Base-by-base conservation (phyloP, 2,888 invertebrate genomes). In the Entomobrya proxima region DNA sequence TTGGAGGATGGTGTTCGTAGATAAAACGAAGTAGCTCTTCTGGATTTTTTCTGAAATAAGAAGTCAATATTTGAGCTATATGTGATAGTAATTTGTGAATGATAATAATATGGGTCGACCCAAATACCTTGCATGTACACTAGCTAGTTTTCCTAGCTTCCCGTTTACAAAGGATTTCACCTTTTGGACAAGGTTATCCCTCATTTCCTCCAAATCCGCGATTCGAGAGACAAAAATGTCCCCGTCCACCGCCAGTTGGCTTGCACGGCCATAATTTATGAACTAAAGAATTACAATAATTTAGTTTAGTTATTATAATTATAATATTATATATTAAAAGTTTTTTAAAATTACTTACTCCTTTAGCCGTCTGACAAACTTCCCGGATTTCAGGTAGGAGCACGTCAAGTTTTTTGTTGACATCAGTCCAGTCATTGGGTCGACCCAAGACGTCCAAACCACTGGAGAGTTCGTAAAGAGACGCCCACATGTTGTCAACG, bases 91-190 rank as follows among this genome's bases (percentile, higher is more conserved):
- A 24, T 9, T 58, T 24, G 24, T 58, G 5, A 9, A n/a, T 24
- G 9, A 58, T 24, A 58, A 7, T 27, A 13, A 7, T n/a, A 21
- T 5, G 37, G 67, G 67, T 30, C 67, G 35, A 30, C 35, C 67
- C 11, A 67, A 32, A 3, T 67, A 67, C 67, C 37, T 67, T n/a
- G 67, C 11, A 37, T 30, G 3, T 32, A 32, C 37, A 11, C 7
- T 9, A 35, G 67, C 67, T n/a, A 67, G n/a, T 35, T 30, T 67
- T 35, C 67, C 37, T 6, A 67, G 67, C 67, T 30, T 67, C 35
- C 67, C 67, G 35, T 67, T 67, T 37, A 67, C 67, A 37, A 67
- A 67, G 6, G 67, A 67, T 37, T 67, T 67, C 35, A 67, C 35
- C 35, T 35, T 32, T 15, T 37, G 35, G 4, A 67, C 67, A 35